Base-by-base conservation (phyloP, 2,113 vertebrate genomes). In the Festucalex cinctus region DNA sequence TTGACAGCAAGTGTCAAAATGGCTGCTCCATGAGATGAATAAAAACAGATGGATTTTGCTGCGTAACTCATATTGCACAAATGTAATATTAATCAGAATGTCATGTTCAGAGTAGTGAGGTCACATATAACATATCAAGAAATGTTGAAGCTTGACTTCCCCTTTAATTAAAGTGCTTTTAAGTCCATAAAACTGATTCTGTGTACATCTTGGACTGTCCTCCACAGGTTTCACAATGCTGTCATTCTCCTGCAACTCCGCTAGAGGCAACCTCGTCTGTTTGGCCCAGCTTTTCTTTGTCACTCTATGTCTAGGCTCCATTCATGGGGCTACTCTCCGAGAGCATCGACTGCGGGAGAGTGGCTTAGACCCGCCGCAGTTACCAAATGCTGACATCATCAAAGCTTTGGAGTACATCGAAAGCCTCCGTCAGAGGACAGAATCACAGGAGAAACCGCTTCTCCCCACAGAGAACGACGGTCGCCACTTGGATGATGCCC, bases 351-450 rank as follows among this genome's bases (percentile, higher is more conserved):
- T 94, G 75, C 86, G 90, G 68, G 94, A 92, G 71, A 93, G 91
- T 71, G 93, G 95, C 26, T 87, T 91, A 60, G 92, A 83, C 41
- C 16, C 75, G 14, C 91, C 83, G 26, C 90, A 81, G 48, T 56
- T 91, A 65, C 93, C 94, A 5, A 93, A 91, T 10, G 86, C 92
- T 0, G 95, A 98, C 63, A 97, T 98, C 95, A 92, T 98, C 80
- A 95, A 94, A 89, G 96, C 97, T 44, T 82, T 98, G 86, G 93
- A 95, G 76, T 97, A 96, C 89, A 95, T 98, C 60, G 92, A 98
- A 83, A 94, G 90, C 60, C 95, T 98, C 70, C 93, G 86, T 61
- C 93, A 95, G 75, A 93, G 91, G 81, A 90, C 73, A 0, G 71
- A 74, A 17, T 48, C 77, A 43, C 76, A 68, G 63, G 75, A 75